phyloP scores from a whole-genome alignment of 2,797 vertebrate genomes.

The Gambelia wislizenii region DNA sequence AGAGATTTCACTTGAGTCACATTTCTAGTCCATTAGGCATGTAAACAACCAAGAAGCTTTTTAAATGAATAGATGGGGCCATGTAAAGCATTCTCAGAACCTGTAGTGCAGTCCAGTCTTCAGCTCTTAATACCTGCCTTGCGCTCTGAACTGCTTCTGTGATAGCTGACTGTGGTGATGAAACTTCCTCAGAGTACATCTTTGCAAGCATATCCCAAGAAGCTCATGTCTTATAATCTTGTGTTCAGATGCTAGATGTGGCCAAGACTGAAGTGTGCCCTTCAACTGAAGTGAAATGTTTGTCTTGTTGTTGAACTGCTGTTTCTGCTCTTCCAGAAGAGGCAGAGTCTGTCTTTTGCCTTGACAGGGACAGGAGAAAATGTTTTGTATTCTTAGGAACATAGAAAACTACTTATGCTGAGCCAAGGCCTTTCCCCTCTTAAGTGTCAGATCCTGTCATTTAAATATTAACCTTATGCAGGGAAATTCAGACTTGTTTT shows the following conservation, averaged over 20 bases:
- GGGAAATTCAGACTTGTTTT: background rate
- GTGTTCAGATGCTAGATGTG: background rate
- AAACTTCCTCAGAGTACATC: background rate
- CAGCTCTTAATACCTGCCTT: background rate
- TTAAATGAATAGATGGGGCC: background rate
- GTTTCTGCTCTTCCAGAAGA: background rate
- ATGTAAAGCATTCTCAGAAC: background rate
- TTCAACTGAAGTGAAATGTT: background rate
- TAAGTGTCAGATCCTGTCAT: background rate
- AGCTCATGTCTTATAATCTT: background rate
- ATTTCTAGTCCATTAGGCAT: slow-evolving; percentile 32
- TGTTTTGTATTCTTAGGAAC: background rate
- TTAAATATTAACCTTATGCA: background rate
- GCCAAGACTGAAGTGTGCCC: background rate
- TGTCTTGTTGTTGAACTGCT: too few species aligned
- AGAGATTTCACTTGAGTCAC: background rate
- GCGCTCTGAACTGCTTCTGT: background rate
- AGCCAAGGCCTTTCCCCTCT: background rate
- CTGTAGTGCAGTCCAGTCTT: too few species aligned
- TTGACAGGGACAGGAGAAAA: background rate
- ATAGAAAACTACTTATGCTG: background rate
- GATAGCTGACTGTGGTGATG: too few species aligned
- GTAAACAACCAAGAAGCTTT: background rate
- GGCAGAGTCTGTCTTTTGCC: background rate
- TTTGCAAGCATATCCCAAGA: background rate